These are phyloP conservation scores for Talpa occidentalis DNA, from an alignment of 2,113 vertebrate genomes.

Conservation along the genomic window DNA sequence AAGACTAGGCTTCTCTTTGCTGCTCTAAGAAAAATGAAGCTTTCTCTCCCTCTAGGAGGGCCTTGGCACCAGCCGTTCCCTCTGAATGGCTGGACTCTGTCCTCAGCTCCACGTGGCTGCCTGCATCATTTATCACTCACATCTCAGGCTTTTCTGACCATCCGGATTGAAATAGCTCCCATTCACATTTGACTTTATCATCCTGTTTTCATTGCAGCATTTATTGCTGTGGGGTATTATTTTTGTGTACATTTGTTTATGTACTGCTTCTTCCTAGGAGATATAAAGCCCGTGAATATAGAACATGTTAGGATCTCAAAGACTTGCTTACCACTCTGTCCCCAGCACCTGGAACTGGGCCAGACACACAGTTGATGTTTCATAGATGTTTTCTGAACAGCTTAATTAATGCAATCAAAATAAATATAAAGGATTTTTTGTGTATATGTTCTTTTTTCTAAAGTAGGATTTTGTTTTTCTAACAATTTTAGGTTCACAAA, in stretches of 20 bases:
- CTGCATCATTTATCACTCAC: not conserved
- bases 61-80: not conserved
- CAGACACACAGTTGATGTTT: not conserved
- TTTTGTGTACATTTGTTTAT: not conserved
- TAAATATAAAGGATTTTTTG: not conserved
- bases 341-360: not conserved
- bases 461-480: slow-evolving; percentile 1
- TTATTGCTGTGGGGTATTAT: not conserved
- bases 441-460: not conserved
- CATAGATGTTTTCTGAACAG: slow-evolving; percentile 32
- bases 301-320: not conserved
- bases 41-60: not conserved
- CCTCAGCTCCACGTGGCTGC: not conserved
- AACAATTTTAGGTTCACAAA: not conserved
- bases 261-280: not conserved
- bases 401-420: not conserved
- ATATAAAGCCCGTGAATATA: not conserved
- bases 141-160: slow-evolving; percentile 10
- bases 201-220: not conserved
- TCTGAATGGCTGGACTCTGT: not conserved
- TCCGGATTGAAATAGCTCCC: not conserved
- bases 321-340: not conserved
- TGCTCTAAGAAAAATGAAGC: not conserved
- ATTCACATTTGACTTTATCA: not conserved
- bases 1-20: not conserved